Evolutionary conservation across 2,113 vertebrate species (phyloP).

Genomic region (Hyperoodon ampullatus): DNA sequence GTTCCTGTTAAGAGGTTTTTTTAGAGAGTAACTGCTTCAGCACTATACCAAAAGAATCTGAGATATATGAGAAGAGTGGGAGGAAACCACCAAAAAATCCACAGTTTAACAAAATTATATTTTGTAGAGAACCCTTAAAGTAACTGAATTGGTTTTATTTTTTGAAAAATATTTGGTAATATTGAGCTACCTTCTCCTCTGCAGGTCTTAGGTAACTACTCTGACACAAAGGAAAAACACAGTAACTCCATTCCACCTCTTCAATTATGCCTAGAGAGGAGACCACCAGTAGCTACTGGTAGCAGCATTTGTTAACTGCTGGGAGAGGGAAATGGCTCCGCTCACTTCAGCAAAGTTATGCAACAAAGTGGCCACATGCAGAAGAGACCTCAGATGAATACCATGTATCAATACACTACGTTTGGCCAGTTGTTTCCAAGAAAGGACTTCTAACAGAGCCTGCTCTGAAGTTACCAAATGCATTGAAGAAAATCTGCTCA

Average conservation of each 20-base stretch:
- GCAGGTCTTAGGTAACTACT: background rate
- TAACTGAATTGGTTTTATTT: background rate
- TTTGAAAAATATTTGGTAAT: constrained; percentile 4
- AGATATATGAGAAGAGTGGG: background rate
- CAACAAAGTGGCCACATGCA: background rate
- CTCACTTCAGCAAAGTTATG: background rate
- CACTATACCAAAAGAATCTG: constrained; percentile 23
- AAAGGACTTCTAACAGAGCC: background rate
- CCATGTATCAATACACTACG: background rate
- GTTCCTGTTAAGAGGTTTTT: background rate
- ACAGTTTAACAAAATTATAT: constrained; percentile 28
- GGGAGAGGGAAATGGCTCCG: background rate
- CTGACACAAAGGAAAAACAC: background rate
- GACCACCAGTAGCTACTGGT: background rate
- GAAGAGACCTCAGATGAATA: background rate
- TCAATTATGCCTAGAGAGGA: background rate
- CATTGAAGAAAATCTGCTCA: background rate
- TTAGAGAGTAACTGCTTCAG: constrained; percentile 52
- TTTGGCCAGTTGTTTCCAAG: background rate
- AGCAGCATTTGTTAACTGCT: background rate
- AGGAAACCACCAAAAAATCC: constrained; percentile 47
- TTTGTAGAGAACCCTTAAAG: background rate
- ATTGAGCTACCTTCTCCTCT: background rate
- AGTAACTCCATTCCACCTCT: background rate
- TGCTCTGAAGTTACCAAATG: background rate